These are phyloP conservation scores for Herminia tarsipennalis DNA, from an alignment of 2,888 invertebrate species.

Conservation along the genomic window DNA sequence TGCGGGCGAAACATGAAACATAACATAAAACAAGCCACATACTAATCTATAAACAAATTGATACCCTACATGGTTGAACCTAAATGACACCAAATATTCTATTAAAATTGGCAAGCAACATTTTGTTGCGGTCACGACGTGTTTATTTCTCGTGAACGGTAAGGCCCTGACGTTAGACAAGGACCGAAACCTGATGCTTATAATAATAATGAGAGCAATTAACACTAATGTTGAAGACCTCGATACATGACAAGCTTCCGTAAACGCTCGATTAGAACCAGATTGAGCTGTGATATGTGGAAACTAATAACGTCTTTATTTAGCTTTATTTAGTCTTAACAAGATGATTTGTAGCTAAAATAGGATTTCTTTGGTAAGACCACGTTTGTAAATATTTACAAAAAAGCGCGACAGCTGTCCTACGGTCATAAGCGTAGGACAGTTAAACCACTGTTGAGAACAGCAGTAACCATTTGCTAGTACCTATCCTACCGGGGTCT, in stretches of 20 bases:
- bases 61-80: constrained; percentile 2
- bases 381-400: too few relatives aligned
- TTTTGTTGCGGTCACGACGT: constrained; percentile 39
- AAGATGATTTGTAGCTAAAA: too few relatives aligned
- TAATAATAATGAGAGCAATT: constrained; percentile 58
- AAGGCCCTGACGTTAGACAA: constrained; percentile 43
- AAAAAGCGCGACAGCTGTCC: too few relatives aligned
- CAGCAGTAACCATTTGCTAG: too few relatives aligned
- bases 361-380: too few relatives aligned
- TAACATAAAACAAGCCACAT: constrained; percentile 6
- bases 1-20: too few relatives aligned
- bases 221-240: constrained; percentile 48
- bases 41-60: constrained; percentile 5
- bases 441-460: too few relatives aligned
- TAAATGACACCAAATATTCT: constrained; percentile 7
- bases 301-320: too few relatives aligned
- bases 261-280: constrained; percentile 15
- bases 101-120: constrained; percentile 9
- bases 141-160: constrained; percentile 42
- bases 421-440: too few relatives aligned
- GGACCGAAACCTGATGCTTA: constrained; percentile 48
- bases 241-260: constrained; percentile 50
- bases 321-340: too few relatives aligned
- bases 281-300: neutral
- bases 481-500: too few relatives aligned